phyloP scores from a whole-genome alignment of 2,797 vertebrate genomes.

The Neosilurus hyrtlii region DNA sequence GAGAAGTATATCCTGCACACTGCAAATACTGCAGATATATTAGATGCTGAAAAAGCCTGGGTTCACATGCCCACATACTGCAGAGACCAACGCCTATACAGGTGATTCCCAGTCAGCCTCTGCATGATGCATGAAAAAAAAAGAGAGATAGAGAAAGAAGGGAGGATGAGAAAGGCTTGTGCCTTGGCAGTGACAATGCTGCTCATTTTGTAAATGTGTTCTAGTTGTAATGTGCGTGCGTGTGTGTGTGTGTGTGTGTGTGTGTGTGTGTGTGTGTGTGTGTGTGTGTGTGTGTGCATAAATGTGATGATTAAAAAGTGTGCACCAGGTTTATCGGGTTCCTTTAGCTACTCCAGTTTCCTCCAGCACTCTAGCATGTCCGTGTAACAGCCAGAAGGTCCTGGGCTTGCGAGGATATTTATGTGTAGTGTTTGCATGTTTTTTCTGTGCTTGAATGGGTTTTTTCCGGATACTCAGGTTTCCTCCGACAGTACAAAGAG shows the following conservation, averaged over 20 bases:
- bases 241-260: neutral
- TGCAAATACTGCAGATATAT: conserved; percentile 32
- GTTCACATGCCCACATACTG: conserved; percentile 12
- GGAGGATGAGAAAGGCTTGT: neutral
- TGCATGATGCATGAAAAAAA: neutral
- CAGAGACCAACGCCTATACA: neutral
- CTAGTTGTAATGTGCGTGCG: neutral
- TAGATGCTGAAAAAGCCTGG: neutral
- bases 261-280: too few relatives aligned
- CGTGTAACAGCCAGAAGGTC: too few relatives aligned
- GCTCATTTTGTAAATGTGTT: neutral
- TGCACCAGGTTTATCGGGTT: too few relatives aligned
- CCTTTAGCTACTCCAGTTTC: too few relatives aligned
- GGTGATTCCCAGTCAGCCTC: neutral
- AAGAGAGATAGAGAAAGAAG: neutral
- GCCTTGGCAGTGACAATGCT: neutral
- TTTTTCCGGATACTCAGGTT: too few relatives aligned
- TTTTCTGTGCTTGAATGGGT: too few relatives aligned
- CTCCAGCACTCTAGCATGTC: too few relatives aligned
- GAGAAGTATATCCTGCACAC: neutral
- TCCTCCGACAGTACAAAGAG: too few relatives aligned
- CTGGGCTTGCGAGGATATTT: too few relatives aligned
- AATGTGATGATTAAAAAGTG: neutral
- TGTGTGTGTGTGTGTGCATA: too few relatives aligned
- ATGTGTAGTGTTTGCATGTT: too few relatives aligned